Evolutionary conservation across 1,140 invertebrate genomes (phyloP), one percentile per base, ranked within the genome.

Genomic region (Pristionchus pacificus): DNA sequence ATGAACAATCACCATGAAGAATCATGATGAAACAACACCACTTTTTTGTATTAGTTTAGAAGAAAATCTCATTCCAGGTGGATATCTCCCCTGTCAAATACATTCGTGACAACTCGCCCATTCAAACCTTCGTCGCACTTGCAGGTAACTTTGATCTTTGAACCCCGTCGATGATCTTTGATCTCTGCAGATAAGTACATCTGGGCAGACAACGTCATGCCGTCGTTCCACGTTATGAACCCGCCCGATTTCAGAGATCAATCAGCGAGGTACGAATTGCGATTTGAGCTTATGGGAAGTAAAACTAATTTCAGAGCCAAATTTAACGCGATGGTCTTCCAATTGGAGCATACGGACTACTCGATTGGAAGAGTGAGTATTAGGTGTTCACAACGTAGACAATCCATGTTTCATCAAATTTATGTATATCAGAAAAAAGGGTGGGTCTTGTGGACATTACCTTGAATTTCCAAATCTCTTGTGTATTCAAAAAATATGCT

Each of bases 141-240:
- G 81, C 81, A 31, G 80, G 79, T 81, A 72, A 66, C 62, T 63
- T n/a, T 62, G 32, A 72, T 31, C 3, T 1, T 72, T 10, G 24
- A 24, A 61, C 13, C 6, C n/a, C n/a, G 60, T 61, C 6, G 60
- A 14, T 10, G 24, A 24, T 13, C 10, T 13, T 61, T 61, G 60
- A 61, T 24, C n/a, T 28, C 38, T 81, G 65, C 57, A 80, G 82
- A 84, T 69, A 82, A 83, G 62, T 82, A 82, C 69, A 83, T 82
- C 65, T 82, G 80, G 82, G 81, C 81, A 14, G 81, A 83, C 67
- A 83, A 83, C 71, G 81, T 83, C 2, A 84, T 84, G 82, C 81
- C 81, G 28, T 75, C 74, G 2, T 80, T 83, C 63, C 80, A 83
- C 60, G 74, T 83, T n/a, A 84, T 84, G 80, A 72, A 71, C 3